Conservation (phyloP, 1,140 invertebrate genomes). For the Bactericera cockerelli region DNA sequence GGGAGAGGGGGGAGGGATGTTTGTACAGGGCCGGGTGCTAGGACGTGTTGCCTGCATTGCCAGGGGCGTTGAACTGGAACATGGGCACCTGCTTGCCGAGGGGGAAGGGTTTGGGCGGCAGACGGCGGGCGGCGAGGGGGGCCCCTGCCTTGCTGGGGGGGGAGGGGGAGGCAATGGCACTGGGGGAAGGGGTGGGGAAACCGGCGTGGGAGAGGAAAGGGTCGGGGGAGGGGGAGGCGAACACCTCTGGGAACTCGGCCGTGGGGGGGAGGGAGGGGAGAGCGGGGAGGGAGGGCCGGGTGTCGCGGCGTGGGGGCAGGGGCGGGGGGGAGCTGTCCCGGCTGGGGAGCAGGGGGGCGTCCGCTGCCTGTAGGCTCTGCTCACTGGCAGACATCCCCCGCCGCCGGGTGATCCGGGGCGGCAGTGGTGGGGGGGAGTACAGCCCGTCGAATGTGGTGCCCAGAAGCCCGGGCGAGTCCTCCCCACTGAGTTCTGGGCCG, state of each 20-base stretch:
- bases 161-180: constrained; percentile 6
- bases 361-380: constrained; percentile 30
- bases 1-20: too few species aligned
- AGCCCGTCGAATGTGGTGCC: constrained; percentile 9
- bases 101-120: constrained; percentile 33
- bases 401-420: background rate
- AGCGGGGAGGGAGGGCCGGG: constrained; percentile 20
- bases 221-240: background rate
- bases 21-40: background rate
- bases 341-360: constrained; percentile 41
- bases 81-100: constrained; percentile 10
- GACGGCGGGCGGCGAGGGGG: constrained; percentile 30
- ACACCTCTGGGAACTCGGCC: constrained; percentile 20
- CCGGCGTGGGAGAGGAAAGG: background rate
- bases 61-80: constrained; percentile 17
- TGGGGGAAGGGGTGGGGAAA: background rate
- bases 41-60: background rate
- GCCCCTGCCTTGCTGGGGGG: background rate
- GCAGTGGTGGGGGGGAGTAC: constrained; percentile 11
- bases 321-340: constrained; percentile 42
- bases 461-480: constrained; percentile 3
- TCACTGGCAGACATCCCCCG: constrained; percentile 14
- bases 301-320: constrained; percentile 39
- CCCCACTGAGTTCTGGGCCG: background rate
- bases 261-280: constrained; percentile 25